phyloP scores from a whole-genome alignment of 2,797 vertebrate genomes.

The Steatocranus sp. region DNA sequence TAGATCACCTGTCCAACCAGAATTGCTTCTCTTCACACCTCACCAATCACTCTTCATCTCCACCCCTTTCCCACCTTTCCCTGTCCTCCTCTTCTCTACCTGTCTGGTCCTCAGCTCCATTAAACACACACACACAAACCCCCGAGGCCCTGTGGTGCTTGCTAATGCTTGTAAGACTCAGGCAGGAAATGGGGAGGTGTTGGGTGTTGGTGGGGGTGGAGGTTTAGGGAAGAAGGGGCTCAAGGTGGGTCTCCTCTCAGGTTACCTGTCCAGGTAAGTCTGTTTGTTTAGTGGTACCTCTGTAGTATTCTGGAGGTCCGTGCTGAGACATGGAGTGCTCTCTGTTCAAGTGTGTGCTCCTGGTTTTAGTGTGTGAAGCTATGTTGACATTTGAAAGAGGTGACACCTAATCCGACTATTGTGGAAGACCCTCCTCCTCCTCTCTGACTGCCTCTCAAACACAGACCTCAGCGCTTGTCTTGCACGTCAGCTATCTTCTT shows the following conservation, averaged over 20 bases:
- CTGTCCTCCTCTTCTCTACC: background rate
- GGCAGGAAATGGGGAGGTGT: constrained; percentile 38
- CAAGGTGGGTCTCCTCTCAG: constrained; percentile 59
- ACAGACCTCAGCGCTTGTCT: background rate
- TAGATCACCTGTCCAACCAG: constrained; percentile 54
- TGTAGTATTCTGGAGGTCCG: constrained; percentile 56
- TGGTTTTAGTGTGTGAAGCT: constrained; percentile 2
- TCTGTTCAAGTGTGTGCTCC: background rate
- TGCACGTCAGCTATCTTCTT: constrained; percentile 22
- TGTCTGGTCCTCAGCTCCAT: constrained; percentile 47
- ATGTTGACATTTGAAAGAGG: constrained; percentile 39
- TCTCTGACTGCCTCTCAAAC: background rate
- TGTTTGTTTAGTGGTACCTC: constrained; percentile 76
- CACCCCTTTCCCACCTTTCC: background rate
- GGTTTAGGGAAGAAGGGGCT: background rate
- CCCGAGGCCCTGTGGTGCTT: constrained; percentile 33
- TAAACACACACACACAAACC: constrained; percentile 42
- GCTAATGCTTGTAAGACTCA: constrained; percentile 35
- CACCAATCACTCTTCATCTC: constrained; percentile 64
- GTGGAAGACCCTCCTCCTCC: background rate
- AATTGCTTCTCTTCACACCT: constrained; percentile 67
- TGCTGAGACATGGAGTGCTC: constrained; percentile 37
- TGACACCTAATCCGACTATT: constrained; percentile 38
- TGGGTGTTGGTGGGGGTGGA: background rate
- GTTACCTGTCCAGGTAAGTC: constrained; percentile 80